A percentile compares a stretch with the other conserved stretches of the same genome.
These are phyloP conservation scores for Hyles lineata DNA, from an alignment of 2,888 invertebrate genomes.

Conservation along the genomic window DNA sequence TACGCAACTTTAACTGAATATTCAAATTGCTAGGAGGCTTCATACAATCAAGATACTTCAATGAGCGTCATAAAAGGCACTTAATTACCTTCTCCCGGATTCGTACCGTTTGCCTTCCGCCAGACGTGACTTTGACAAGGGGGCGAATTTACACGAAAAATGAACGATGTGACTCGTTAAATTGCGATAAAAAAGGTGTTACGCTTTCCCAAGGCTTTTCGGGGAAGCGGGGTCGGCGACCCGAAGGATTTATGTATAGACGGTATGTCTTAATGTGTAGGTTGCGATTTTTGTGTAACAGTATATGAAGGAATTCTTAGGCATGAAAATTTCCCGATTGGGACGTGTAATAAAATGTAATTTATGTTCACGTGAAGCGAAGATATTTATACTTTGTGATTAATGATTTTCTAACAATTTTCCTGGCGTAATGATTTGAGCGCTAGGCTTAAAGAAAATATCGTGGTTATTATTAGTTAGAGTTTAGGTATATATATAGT, in stretches of 20 bases:
- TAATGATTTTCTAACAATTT: too few relatives aligned
- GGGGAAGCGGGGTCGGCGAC: constrained; percentile 3
- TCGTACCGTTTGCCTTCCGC: constrained; percentile 27
- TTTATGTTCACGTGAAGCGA: too few relatives aligned
- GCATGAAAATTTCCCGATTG: too few relatives aligned
- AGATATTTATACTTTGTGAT: too few relatives aligned
- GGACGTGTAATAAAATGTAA: too few relatives aligned
- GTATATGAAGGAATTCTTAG: not conserved
- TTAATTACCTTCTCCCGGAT: constrained; percentile 29
- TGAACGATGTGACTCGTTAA: constrained; percentile 26
- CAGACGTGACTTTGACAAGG: constrained; percentile 26
- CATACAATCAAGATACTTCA: not conserved
- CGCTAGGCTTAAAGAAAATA: too few relatives aligned
- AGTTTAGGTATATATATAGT: too few relatives aligned
- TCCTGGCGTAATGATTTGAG: too few relatives aligned
- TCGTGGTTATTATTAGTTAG: too few relatives aligned
- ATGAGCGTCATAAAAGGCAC: constrained; percentile 13
- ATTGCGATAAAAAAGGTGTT: constrained; percentile 30
- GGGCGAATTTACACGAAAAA: constrained; percentile 31
- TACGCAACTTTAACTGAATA: not conserved
- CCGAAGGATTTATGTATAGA: not conserved
- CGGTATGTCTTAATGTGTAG: constrained; percentile 7
- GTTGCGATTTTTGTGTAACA: not conserved
- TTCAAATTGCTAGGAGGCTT: not conserved
- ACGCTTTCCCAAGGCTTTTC: constrained; percentile 9